Evolutionary conservation across 2,888 invertebrate genomes (phyloP).

Genomic region (Ectobius pallidus): DNA sequence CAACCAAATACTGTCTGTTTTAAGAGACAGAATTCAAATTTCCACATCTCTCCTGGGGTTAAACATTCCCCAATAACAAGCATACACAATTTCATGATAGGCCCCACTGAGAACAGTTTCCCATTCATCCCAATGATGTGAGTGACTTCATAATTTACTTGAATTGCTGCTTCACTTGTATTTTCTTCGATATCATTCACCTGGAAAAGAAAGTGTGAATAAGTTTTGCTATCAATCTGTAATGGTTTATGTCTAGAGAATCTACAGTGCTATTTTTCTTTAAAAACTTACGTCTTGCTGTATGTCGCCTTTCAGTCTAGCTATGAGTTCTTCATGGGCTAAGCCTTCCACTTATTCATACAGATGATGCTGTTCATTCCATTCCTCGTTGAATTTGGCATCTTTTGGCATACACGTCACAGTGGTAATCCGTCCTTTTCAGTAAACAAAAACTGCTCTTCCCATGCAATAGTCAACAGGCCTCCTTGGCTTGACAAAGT

Average conservation of each 20-base stretch:
- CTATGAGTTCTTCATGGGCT: background rate
- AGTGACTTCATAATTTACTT: constrained; percentile 7
- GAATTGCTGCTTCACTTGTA: background rate
- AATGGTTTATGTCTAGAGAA: background rate
- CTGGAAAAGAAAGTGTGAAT: background rate
- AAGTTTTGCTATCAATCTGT: background rate
- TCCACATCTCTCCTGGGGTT: background rate
- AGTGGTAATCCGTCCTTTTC: no score
- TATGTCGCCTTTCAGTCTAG: background rate
- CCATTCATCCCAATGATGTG: background rate
- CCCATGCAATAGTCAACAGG: no score
- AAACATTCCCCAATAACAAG: background rate
- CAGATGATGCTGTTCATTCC: no score
- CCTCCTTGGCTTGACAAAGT: no score
- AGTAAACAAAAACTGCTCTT: no score
- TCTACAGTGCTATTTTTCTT: background rate
- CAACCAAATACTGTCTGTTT: background rate
- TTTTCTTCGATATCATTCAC: background rate
- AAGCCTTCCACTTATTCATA: background rate
- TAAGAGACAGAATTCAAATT: background rate
- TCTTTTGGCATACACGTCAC: no score
- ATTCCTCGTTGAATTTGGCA: no score
- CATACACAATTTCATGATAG: background rate
- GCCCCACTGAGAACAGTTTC: background rate
- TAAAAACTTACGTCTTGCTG: no score